Evolutionary conservation across 2,797 vertebrate species (phyloP).

Genomic region (Acropternis orthonyx): DNA sequence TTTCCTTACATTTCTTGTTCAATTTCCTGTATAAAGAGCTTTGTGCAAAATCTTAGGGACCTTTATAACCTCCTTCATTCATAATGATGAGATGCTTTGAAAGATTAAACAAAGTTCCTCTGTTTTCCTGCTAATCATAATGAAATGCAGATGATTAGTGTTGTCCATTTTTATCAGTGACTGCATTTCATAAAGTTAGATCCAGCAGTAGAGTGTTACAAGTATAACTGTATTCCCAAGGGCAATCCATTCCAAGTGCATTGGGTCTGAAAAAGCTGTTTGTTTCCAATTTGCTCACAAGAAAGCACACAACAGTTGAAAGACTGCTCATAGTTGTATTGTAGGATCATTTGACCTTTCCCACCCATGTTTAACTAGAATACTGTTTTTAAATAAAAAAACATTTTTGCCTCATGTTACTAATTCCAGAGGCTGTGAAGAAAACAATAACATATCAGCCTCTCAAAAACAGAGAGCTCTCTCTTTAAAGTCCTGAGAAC

Average conservation of each 20-base stretch:
- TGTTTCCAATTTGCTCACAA: constrained; percentile 11
- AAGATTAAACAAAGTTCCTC: neutral
- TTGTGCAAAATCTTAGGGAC: neutral
- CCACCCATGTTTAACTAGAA: neutral
- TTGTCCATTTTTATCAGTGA: neutral
- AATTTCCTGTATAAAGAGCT: neutral
- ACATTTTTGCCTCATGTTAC: neutral
- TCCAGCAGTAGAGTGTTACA: neutral
- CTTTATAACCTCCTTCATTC: neutral
- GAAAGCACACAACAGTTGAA: neutral
- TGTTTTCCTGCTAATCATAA: neutral
- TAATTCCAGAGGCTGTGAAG: neutral
- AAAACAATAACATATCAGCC: neutral
- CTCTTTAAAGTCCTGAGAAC: neutral
- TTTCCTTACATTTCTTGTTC: neutral
- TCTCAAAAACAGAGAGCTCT: neutral
- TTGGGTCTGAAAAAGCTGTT: neutral
- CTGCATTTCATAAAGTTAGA: neutral
- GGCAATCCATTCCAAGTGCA: neutral
- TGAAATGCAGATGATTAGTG: neutral
- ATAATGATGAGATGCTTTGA: neutral
- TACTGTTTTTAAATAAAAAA: neutral
- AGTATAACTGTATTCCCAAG: neutral
- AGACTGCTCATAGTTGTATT: constrained; percentile 12
- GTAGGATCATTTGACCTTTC: constrained; percentile 1